Base-by-base conservation (phyloP, 2,888 invertebrate species). In the Folsomia manolachei region DNA sequence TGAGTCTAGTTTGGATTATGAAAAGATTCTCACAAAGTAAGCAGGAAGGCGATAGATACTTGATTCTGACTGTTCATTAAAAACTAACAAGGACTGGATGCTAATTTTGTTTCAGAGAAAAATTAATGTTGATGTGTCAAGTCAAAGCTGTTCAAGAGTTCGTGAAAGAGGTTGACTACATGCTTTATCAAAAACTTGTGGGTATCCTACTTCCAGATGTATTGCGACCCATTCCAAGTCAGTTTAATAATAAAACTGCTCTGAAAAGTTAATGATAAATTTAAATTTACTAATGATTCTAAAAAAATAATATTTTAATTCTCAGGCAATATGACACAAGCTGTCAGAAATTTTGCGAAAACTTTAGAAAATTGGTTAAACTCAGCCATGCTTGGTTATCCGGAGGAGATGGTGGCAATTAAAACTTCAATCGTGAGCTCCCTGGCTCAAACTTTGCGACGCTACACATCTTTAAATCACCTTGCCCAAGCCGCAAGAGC, bases 381-480 rank as follows among this genome's bases (percentile, higher is more conserved):
- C 68, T 88, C 90, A 75, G 92, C 94, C 80, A 90, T 93, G 88
- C 87, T 88, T 74, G 95, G 91, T 27, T 94, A 93, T 76, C 94
- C 95, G 1, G 77, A 76, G 11, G 72, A 74, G 27, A 72, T 81
- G 26, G 73, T 77, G 9, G 27, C 69, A 14, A 25, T 76, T 14
- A 78, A 89, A 88, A 84, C 89, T 72, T 86, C 90, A 9, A 90
- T 92, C 18, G 95, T 96, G 1, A 92, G 93, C 75, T 93, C 94
- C 21, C 94, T 98, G 84, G 93, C 97, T 82, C 96, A 97, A 84
- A 97, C 95, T 24, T 85, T 98, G 82, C 89, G 97, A 53, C 91
- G 97, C 52, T 98, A 98, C 86, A 98, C 98, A 7, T 96, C 96
- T 27, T 87, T 99, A 75, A 98, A 98, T 86, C 98, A 98, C 85